These are phyloP conservation scores for Drusus annulatus DNA, from an alignment of 1,140 invertebrate genomes.

Conservation along the genomic window DNA sequence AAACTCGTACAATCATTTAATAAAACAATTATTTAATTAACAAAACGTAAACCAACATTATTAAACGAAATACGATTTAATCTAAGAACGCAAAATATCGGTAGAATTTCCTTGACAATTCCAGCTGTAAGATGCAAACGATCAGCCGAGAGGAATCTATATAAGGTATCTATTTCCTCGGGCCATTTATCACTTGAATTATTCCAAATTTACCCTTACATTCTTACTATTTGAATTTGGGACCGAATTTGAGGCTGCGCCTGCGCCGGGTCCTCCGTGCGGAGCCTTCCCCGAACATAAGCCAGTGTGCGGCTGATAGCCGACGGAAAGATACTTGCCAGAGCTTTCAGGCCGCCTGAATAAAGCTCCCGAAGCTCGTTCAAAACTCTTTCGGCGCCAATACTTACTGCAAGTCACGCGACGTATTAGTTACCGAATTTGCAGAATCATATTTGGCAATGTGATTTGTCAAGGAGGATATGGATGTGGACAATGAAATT, in stretches of 20 bases:
- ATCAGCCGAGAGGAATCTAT: background rate
- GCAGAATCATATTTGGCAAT: conserved; percentile 28
- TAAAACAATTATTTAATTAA: too few species aligned
- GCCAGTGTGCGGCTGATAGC: conserved; percentile 27
- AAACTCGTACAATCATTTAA: too few species aligned
- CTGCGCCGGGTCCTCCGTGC: background rate
- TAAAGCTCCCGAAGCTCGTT: background rate
- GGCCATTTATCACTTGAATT: conserved; percentile 15
- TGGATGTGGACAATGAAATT: conserved; percentile 37
- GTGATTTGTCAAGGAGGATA: conserved; percentile 33
- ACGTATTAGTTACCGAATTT: conserved; percentile 19
- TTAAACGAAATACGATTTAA: too few species aligned
- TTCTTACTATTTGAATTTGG: conserved; percentile 29
- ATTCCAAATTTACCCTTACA: conserved; percentile 13
- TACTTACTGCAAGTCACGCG: conserved; percentile 28
- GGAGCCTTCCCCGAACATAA: background rate
- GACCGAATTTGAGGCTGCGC: conserved; percentile 25
- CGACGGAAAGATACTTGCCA: background rate
- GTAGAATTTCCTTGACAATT: too few species aligned
- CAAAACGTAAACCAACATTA: too few species aligned
- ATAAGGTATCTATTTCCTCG: conserved; percentile 23
- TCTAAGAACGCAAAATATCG: too few species aligned
- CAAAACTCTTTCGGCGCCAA: conserved; percentile 17
- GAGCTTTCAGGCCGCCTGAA: background rate
- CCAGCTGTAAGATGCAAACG: too few species aligned